Percentiles rank a stretch among this genome's conserved stretches.
These are phyloP conservation scores for Phylloscopus trochilus DNA, from an alignment of 2,113 vertebrate species.

Conservation along the genomic window DNA sequence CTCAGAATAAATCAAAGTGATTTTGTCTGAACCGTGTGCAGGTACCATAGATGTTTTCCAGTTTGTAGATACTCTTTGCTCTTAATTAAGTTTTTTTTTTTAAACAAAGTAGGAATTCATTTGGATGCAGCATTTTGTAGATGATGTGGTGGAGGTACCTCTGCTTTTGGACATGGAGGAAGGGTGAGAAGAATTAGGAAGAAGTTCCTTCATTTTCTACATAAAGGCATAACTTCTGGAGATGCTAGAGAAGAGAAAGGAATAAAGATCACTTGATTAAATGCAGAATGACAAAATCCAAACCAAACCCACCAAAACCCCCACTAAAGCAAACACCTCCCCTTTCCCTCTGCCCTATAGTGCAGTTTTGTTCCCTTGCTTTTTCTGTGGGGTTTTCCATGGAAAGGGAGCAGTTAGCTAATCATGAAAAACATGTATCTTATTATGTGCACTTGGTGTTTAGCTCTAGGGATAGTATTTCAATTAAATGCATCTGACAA, in stretches of 20 bases:
- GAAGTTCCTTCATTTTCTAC: neutral
- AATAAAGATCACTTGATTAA: neutral
- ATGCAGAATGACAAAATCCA: neutral
- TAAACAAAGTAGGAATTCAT: neutral
- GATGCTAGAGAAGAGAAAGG: neutral
- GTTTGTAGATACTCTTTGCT: neutral
- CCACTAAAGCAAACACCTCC: neutral
- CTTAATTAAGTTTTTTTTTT: neutral
- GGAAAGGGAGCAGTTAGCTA: neutral
- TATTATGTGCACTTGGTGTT: slow-evolving; percentile 11
- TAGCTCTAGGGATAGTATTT: slow-evolving; percentile 31
- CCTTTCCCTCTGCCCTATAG: fast-evolving
- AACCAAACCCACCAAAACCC: neutral
- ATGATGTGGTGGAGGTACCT: neutral
- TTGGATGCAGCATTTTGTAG: neutral
- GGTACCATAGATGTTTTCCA: neutral
- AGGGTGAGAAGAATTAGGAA: neutral
- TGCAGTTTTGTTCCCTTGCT: neutral
- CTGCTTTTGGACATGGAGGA: neutral
- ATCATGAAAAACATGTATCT: neutral
- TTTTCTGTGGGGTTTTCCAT: neutral
- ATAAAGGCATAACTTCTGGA: neutral
- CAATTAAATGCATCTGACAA: slow-evolving; percentile 39
- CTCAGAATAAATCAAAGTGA: neutral
- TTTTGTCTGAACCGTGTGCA: neutral